Evolutionary conservation across 1,140 invertebrate species (phyloP).

Genomic region (Hermatobates lingyangjiaoensis): DNA sequence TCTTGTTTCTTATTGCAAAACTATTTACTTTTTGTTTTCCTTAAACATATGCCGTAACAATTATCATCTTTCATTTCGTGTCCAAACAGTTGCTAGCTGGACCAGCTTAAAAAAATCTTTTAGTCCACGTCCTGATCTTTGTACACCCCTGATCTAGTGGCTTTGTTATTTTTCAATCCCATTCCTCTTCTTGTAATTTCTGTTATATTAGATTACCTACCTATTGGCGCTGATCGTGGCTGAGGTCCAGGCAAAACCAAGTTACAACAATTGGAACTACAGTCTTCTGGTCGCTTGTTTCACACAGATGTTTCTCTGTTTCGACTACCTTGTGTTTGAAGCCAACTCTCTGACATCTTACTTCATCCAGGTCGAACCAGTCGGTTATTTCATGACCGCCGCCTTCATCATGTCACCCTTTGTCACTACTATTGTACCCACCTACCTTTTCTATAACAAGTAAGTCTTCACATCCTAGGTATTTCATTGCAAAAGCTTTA

Average conservation of each 20-base stretch:
- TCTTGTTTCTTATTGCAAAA: too few relatives aligned
- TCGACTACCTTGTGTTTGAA: background rate
- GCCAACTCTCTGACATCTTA: background rate
- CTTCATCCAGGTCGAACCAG: background rate
- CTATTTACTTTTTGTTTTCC: too few relatives aligned
- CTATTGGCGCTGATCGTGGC: background rate
- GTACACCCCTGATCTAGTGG: too few relatives aligned
- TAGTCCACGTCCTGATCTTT: too few relatives aligned
- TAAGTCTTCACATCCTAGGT: background rate
- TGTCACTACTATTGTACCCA: background rate
- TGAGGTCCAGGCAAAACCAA: background rate
- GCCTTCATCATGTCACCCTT: background rate
- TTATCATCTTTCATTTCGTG: too few relatives aligned
- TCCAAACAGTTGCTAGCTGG: too few relatives aligned
- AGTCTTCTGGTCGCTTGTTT: background rate
- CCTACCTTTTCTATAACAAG: background rate
- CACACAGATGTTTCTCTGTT: background rate
- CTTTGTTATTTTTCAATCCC: too few relatives aligned
- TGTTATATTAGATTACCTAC: background rate
- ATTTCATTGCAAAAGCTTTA: too few relatives aligned
- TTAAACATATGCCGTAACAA: too few relatives aligned
- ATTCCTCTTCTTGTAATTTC: too few relatives aligned
- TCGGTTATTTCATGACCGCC: background rate
- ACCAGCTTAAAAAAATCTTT: too few relatives aligned
- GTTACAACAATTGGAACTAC: background rate